Evolutionary conservation across 2,113 vertebrate genomes (phyloP).

Genomic region (Accipiter virgatus): DNA sequence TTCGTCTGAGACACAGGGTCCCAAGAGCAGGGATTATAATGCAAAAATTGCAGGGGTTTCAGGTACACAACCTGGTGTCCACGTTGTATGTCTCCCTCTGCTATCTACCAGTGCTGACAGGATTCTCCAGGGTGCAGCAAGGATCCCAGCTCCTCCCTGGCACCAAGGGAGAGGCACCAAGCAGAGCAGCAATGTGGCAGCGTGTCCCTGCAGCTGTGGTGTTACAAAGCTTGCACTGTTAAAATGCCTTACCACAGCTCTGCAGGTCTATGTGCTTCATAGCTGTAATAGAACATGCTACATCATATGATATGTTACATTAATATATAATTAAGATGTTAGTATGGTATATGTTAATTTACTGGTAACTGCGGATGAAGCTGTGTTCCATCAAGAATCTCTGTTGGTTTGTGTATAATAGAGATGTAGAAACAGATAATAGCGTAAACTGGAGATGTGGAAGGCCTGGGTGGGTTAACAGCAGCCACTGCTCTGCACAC

Average conservation of each 20-base stretch:
- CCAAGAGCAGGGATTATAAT: not conserved
- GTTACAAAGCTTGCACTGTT: not conserved
- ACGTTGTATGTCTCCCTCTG: not conserved
- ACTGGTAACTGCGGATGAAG: fast-evolving
- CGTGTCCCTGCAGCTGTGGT: not conserved
- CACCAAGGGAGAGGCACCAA: not conserved
- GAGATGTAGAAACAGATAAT: not conserved
- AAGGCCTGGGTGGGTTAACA: not conserved
- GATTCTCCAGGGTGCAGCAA: not conserved
- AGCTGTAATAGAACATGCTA: not conserved
- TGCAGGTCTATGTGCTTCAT: not conserved
- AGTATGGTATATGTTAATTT: not conserved
- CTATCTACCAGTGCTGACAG: not conserved
- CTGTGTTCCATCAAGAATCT: not conserved
- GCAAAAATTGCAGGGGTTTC: not conserved
- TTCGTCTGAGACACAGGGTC: not conserved
- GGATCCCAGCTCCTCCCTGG: not conserved
- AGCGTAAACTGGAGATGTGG: not conserved
- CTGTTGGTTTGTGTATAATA: not conserved
- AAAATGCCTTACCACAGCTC: not conserved
- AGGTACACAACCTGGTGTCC: not conserved
- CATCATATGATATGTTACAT: not conserved
- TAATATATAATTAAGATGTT: not conserved
- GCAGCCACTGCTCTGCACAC: not conserved
- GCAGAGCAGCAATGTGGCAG: not conserved